Percentiles rank a stretch among this genome's conserved stretches.
Evolutionary conservation across 2,888 invertebrate genomes (phyloP).

Genomic region (Lamellibrachia columna): DNA sequence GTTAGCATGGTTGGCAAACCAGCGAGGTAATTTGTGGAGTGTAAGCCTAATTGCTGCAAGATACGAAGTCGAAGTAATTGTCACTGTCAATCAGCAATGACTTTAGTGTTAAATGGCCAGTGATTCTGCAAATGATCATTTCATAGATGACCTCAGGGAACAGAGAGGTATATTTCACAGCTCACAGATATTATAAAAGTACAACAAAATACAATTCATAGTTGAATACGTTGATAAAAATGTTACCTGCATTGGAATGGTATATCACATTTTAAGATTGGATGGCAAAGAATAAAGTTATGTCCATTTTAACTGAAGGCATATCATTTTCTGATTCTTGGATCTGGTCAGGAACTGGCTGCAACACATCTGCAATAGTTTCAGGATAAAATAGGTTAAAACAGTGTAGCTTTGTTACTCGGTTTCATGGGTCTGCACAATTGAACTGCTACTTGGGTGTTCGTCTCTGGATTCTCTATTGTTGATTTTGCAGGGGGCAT

Average conservation of each 20-base stretch:
- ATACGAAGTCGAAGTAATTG: neutral
- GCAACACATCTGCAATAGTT: neutral
- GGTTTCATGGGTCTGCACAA: neutral
- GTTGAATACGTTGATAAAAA: neutral
- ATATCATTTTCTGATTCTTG: too few relatives aligned
- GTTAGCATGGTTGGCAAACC: neutral
- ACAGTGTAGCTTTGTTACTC: neutral
- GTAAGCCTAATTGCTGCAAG: neutral
- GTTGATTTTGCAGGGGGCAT: slow-evolving; percentile 69
- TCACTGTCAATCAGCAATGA: neutral
- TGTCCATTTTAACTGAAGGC: neutral
- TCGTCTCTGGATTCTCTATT: neutral
- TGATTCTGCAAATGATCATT: neutral
- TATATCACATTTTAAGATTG: neutral
- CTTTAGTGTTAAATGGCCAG: neutral
- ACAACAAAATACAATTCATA: neutral
- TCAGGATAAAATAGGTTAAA: neutral
- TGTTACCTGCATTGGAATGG: neutral
- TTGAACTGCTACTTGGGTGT: neutral
- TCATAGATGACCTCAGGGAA: neutral
- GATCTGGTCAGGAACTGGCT: neutral
- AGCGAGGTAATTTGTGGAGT: neutral
- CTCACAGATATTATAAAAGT: neutral
- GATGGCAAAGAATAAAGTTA: neutral
- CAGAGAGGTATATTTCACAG: neutral